These are phyloP conservation scores for Erpobdella octoculata DNA, from an alignment of 2,888 invertebrate species.

Conservation along the genomic window DNA sequence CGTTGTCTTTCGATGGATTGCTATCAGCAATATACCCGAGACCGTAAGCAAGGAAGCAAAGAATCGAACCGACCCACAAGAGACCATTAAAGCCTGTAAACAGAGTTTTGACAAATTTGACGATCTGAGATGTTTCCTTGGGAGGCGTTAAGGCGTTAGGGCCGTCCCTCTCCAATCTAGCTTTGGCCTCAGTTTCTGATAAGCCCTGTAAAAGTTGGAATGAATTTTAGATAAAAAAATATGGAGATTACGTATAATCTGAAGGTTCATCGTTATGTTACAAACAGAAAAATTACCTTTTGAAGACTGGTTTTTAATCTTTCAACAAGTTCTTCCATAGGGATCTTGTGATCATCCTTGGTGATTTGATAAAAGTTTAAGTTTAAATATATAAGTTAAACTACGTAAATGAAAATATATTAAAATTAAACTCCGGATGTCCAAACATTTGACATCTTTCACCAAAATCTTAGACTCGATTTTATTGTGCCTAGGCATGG, in stretches of 20 bases:
- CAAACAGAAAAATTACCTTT: constrained; percentile 26
- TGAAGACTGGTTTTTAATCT: constrained; percentile 32
- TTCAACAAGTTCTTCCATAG: constrained; percentile 31
- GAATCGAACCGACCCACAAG: constrained; percentile 16
- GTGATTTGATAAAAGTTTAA: constrained; percentile 14
- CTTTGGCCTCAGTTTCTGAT: background rate
- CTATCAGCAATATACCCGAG: background rate
- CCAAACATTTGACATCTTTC: too few relatives aligned
- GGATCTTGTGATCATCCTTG: constrained; percentile 35
- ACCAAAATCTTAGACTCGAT: too few relatives aligned
- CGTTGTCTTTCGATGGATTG: constrained; percentile 15
- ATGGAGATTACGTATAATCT: background rate
- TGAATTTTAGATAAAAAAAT: too few relatives aligned
- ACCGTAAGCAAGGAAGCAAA: constrained; percentile 19
- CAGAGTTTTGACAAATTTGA: constrained; percentile 16
- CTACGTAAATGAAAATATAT: too few relatives aligned
- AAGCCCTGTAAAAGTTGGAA: constrained; percentile 7
- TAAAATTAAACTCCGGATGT: too few relatives aligned
- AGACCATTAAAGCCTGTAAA: constrained; percentile 15
- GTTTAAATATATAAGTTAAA: too few relatives aligned
- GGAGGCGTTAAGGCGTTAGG: constrained; percentile 15
- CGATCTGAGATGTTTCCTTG: background rate
- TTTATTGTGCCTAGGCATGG: too few relatives aligned
- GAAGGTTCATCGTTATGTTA: background rate
- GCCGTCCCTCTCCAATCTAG: constrained; percentile 11